Conservation (phyloP, 2,888 invertebrate species). For the Drosophila quinaria region DNA sequence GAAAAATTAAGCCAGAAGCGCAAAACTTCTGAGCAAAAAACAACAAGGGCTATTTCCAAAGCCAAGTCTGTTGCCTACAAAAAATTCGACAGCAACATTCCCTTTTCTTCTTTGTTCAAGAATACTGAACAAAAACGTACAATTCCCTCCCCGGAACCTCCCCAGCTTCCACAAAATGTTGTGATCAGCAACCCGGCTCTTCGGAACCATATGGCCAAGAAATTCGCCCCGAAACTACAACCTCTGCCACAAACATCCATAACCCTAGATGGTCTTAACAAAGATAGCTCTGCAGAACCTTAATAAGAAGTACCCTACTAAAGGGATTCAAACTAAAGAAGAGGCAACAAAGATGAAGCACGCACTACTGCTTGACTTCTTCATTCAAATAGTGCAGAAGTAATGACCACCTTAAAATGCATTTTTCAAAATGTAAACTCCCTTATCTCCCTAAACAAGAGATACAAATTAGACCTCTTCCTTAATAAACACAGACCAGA, state of each 20-base stretch:
- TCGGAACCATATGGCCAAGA: not conserved
- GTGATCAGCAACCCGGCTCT: not conserved
- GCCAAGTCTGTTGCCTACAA: not conserved
- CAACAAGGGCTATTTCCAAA: not conserved
- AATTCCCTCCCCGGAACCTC: too few species aligned
- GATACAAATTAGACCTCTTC: slow-evolving; percentile 4
- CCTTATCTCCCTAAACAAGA: slow-evolving; percentile 1
- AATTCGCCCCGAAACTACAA: not conserved
- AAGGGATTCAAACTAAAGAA: not conserved
- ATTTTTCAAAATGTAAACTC: slow-evolving; percentile 23
- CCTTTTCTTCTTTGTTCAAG: not conserved
- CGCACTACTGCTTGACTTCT: not conserved
- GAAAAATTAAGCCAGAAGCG: not conserved
- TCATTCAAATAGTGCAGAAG: not conserved
- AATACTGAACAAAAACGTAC: not conserved
- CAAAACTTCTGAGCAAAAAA: not conserved
- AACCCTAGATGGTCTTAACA: not conserved
- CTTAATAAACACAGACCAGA: slow-evolving; percentile 8
- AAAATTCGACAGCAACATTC: not conserved
- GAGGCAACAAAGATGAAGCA: not conserved
- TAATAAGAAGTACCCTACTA: not conserved
- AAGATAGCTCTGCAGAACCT: not conserved
- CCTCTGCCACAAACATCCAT: not conserved
- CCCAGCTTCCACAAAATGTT: not conserved
- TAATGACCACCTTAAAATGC: slow-evolving; percentile 4